Percentiles rank a stretch among this genome's conserved stretches.
These are phyloP conservation scores for Catocala sponsa DNA, from an alignment of 2,888 invertebrate genomes.

Conservation along the genomic window DNA sequence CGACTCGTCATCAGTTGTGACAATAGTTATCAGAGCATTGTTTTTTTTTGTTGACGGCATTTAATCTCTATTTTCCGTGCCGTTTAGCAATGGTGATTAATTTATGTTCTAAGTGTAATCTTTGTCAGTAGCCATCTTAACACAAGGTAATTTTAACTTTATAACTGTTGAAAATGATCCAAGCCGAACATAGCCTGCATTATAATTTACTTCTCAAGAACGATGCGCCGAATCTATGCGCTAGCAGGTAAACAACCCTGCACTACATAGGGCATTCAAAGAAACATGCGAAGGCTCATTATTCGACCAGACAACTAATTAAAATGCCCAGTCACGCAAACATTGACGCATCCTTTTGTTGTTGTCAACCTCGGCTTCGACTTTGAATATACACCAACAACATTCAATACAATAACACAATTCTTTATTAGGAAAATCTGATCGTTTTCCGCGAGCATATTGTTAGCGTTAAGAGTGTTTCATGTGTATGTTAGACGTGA, in stretches of 20 bases:
- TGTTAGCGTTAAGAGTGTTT: conserved; percentile 8
- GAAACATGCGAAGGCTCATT: conserved; percentile 36
- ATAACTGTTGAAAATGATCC: no score
- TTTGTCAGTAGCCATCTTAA: no score
- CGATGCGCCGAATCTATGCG: not conserved
- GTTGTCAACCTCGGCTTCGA: conserved; percentile 37
- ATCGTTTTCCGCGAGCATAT: conserved; percentile 15
- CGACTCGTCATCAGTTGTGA: not conserved
- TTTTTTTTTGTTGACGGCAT: no score
- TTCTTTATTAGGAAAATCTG: conserved; percentile 20
- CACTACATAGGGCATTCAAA: conserved; percentile 27
- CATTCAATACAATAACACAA: conserved; percentile 21
- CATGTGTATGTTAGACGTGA: not conserved
- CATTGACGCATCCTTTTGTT: conserved; percentile 46
- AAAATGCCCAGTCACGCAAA: conserved; percentile 48
- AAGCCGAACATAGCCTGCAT: no score
- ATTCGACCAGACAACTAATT: conserved; percentile 31
- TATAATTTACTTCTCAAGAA: not conserved
- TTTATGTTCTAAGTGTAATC: no score
- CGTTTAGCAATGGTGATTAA: no score
- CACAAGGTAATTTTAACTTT: no score
- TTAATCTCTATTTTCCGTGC: no score
- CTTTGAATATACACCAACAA: conserved; percentile 36
- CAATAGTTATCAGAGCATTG: not conserved
- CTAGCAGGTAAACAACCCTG: conserved; percentile 34